Base-by-base conservation (phyloP, 2,113 vertebrate species). In the Saguinus imperator region DNA sequence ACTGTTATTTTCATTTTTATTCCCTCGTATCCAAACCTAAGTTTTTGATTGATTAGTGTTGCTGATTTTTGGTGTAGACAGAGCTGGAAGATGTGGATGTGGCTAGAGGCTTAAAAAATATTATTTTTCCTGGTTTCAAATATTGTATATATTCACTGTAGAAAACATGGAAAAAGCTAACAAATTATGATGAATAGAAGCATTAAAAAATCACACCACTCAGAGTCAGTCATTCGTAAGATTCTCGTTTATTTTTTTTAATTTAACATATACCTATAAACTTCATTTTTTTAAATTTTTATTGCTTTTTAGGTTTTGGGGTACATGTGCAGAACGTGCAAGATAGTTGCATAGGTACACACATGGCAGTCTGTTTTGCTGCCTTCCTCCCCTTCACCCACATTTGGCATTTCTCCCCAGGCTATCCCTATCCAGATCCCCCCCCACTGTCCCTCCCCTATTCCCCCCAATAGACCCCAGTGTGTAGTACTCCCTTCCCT, bases 151-250 rank as follows among this genome's bases (percentile, higher is more conserved):
- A 87, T 48, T 76, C 37, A 64, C 20, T 37, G 2, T 29, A 77
- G 50, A 66, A 95, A 94, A 85, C 57, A 20, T 55, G 29, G 32
- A 32, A 94, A 93, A 32, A 76, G 80, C 80, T 45, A 95, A 43
- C 6, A 66, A 35, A 94, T 5, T 18, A n/a, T 52, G 29, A 91
- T 79, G 61, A 75, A 43, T 58, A 92, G 40, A 95, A 92, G 43
- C 8, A 40, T 61, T 17, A 4, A 7, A 27, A 94, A 76, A 43
- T 64, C 37, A 29, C 29, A 58, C 32, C 43, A 43, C 64, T 82
- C 45, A 75, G 58, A 87, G 52, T 25, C 29, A 70, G 20, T 7
- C 58, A 83, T 87, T 85, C 85, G 14, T 84, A 57, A 70, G 13
- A 86, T 25, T 91, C 68, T 87, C 17, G 5, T 27, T 68, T 64